phyloP scores from a whole-genome alignment of 2,113 vertebrate species.

The Synchiropus splendidus region DNA sequence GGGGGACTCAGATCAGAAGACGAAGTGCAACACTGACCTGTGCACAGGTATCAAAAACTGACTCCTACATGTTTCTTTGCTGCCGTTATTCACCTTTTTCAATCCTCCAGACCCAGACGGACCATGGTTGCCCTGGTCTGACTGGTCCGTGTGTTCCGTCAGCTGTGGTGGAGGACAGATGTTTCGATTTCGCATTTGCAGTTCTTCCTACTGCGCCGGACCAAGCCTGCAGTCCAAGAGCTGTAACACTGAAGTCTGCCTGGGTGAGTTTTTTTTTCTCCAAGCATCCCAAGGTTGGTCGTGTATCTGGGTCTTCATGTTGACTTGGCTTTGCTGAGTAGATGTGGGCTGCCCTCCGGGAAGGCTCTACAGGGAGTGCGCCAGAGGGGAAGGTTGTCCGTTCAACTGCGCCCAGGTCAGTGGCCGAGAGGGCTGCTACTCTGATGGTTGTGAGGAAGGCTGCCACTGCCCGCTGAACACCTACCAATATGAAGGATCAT shows the following conservation, averaged over 20 bases:
- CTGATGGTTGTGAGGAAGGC: constrained; percentile 75
- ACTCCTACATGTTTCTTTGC: too few species aligned
- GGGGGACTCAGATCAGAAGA: constrained; percentile 62
- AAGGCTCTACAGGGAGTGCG: constrained; percentile 77
- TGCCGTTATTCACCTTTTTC: too few species aligned
- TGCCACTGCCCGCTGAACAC: constrained; percentile 78
- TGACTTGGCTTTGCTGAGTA: constrained; percentile 25
- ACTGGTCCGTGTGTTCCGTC: constrained; percentile 57
- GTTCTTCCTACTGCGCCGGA: constrained; percentile 41
- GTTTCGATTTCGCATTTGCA: constrained; percentile 48
- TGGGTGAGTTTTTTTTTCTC: constrained; percentile 49
- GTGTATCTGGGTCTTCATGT: neutral
- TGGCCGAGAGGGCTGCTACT: constrained; percentile 69
- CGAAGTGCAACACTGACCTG: constrained; percentile 57
- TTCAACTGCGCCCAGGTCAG: constrained; percentile 80
- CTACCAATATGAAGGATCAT: constrained; percentile 65
- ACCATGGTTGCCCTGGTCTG: constrained; percentile 60
- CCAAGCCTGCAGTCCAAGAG: constrained; percentile 62
- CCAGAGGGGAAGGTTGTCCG: constrained; percentile 72
- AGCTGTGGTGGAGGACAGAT: constrained; percentile 65
- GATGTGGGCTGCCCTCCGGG: constrained; percentile 79
- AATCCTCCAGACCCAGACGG: constrained; percentile 35
- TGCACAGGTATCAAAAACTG: constrained; percentile 60
- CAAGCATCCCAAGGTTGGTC: too few species aligned
- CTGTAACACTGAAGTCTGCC: constrained; percentile 74